Conservation (phyloP, 2,797 vertebrate species). For the Pteropus rufus region DNA sequence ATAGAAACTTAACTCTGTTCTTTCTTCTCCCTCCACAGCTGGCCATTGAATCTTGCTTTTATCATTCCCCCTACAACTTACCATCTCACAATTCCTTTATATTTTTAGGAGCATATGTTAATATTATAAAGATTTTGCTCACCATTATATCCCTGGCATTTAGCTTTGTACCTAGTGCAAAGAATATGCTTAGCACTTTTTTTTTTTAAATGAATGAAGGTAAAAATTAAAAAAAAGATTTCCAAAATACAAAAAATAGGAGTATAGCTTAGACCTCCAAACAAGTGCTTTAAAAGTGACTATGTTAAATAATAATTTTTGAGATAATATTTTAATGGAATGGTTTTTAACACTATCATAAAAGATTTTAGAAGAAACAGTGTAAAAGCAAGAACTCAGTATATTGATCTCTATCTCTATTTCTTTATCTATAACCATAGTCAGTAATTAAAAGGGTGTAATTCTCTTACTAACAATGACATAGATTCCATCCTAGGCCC, state of each 20-base stretch:
- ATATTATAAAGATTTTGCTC: not conserved
- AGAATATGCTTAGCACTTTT: not conserved
- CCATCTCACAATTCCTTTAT: not conserved
- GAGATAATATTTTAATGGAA: not conserved
- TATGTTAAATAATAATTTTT: not conserved
- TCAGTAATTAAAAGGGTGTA: not conserved
- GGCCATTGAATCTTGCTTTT: not conserved
- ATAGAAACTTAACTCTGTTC: not conserved
- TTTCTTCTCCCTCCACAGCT: not conserved
- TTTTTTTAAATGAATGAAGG: not conserved
- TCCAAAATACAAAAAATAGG: not conserved
- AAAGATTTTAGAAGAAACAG: not conserved
- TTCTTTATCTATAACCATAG: not conserved
- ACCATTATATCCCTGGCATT: not conserved
- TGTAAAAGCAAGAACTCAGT: not conserved
- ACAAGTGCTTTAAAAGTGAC: not conserved
- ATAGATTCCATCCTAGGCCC: not conserved
- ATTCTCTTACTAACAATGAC: not conserved
- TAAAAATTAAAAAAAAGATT: not conserved
- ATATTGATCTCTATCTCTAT: not conserved
- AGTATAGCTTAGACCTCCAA: not conserved
- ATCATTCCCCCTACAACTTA: fast-evolving
- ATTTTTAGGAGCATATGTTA: not conserved
- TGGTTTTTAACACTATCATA: not conserved
- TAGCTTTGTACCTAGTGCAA: not conserved